phyloP scores from a whole-genome alignment of 64 coral and sea anemone species.

The Dendronephthya gigantea region DNA sequence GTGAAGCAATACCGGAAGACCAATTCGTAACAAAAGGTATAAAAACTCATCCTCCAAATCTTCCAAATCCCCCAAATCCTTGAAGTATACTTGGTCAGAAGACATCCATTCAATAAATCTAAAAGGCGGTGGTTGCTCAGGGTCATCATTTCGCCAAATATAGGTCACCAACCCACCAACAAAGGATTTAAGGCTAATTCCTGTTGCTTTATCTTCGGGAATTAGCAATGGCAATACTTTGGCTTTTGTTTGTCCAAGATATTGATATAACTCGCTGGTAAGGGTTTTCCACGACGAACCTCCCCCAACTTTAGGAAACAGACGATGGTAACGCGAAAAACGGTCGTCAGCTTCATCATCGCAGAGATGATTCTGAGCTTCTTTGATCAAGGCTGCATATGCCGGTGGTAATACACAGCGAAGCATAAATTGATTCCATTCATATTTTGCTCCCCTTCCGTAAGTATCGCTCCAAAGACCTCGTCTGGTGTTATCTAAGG shows the following conservation, averaged over 20 bases:
- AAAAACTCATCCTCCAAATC: too few relatives aligned
- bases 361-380: slow-evolving; percentile 52
- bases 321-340: slow-evolving; percentile 60
- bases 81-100: too few relatives aligned
- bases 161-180: neutral
- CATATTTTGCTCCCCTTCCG: slow-evolving; percentile 25
- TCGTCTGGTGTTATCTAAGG: slow-evolving; percentile 59
- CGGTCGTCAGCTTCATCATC: slow-evolving; percentile 30
- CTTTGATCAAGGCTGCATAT: too few relatives aligned
- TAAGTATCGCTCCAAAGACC: slow-evolving; percentile 59
- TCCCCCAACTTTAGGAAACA: slow-evolving; percentile 59
- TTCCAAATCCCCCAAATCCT: too few relatives aligned
- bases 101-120: too few relatives aligned
- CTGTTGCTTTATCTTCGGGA: too few relatives aligned
- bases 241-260: slow-evolving; percentile 34
- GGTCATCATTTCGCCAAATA: too few relatives aligned
- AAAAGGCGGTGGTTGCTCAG: too few relatives aligned
- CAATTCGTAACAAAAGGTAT: neutral
- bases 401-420: too few relatives aligned
- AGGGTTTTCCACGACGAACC: slow-evolving; percentile 62
- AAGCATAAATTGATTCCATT: slow-evolving; percentile 80
- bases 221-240: slow-evolving; percentile 53
- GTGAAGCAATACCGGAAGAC: too few relatives aligned
- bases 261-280: slow-evolving; percentile 40
- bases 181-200: too few relatives aligned